Base-by-base conservation (phyloP, 2,888 invertebrate genomes). In the Mimas tiliae region DNA sequence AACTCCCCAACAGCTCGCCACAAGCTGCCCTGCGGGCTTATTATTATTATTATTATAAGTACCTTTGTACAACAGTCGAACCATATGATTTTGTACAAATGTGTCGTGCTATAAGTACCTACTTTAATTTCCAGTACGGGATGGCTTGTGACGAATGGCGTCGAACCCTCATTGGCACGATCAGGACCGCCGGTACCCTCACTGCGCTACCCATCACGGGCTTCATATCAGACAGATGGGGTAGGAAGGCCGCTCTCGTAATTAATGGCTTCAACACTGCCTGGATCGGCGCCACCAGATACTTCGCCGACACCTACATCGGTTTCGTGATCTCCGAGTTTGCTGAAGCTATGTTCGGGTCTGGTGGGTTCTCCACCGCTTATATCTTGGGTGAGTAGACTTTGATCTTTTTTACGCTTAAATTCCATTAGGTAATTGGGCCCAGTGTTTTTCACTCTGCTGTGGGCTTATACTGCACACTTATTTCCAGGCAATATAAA, bases 181-280 rank as follows among this genome's bases (percentile, higher is more conserved):
- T 96, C 14, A 95, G 96, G 69, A 96, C 95, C 63, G 73, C 95
- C 42, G 96, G 96, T 27, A 95, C 95, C 68, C 94, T 96, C 76
- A 82, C 95, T 62, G 96, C 96, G 2, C 89, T 96, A 69, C 96
- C 96, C 12, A 88, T 96, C 71, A 95, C 95, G 0, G 97, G 97
- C 52, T 94, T 94, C 74, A 82, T 96, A 48, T 96, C 97, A 0
- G 97, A 97, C 88, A 95, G 94, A 93, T 97, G 94, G 89, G 96
- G 96, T 3, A 91, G 96, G 63, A 94, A 95, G 70, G 87, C 93
- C 1, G 91, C 95, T 0, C 89, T 96, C 68, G 88, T 95, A 51
- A 78, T 94, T 73, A 94, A 94, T 69, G 94, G 95, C 70, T 85
- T 95, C 70, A 85, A 95, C 71, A 95, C 95, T 14, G 95, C 95